Percentiles rank a stretch among this genome's conserved stretches.
Conservation (phyloP, 2,888 invertebrate species). For the Zhuqinia jingwanae region DNA sequence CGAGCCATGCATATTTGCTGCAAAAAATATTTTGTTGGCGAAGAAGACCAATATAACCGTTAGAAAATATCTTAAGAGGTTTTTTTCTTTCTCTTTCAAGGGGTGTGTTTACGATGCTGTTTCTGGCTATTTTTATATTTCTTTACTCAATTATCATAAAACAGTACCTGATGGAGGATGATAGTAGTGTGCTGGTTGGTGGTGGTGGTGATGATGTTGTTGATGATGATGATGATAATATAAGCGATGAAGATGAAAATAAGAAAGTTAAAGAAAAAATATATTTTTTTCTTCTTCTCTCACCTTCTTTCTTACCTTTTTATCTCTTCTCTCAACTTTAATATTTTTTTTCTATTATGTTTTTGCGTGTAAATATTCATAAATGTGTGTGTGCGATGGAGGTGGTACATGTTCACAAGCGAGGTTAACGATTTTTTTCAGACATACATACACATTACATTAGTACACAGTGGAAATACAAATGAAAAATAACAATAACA, state of each 20-base stretch:
- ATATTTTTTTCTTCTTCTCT: conserved; percentile 47
- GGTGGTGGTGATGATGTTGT: background rate
- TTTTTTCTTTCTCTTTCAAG: conserved; percentile 38
- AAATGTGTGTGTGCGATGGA: no score
- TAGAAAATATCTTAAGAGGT: conserved; percentile 57
- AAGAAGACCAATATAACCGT: conserved; percentile 58
- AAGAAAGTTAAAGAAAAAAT: conserved; percentile 63
- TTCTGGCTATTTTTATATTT: conserved; percentile 71
- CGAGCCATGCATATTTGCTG: conserved; percentile 29
- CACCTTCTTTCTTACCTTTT: background rate
- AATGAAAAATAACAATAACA: conserved; percentile 68
- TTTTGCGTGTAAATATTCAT: conserved; percentile 47
- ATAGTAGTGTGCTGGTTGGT: no score
- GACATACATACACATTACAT: no score
- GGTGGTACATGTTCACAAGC: conserved; percentile 63
- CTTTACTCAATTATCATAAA: conserved; percentile 73
- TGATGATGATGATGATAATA: background rate
- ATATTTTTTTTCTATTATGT: background rate
- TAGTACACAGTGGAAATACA: conserved; percentile 55
- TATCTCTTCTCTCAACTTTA: background rate
- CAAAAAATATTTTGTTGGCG: conserved; percentile 25
- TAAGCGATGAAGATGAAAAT: conserved; percentile 50
- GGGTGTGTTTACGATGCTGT: conserved; percentile 73
- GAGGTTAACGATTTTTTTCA: conserved; percentile 67
- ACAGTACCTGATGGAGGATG: conserved; percentile 57